A percentile compares a stretch with the other conserved stretches of the same genome.
These are phyloP conservation scores for Diarsia dahlii DNA, from an alignment of 2,888 invertebrate species.

Conservation along the genomic window DNA sequence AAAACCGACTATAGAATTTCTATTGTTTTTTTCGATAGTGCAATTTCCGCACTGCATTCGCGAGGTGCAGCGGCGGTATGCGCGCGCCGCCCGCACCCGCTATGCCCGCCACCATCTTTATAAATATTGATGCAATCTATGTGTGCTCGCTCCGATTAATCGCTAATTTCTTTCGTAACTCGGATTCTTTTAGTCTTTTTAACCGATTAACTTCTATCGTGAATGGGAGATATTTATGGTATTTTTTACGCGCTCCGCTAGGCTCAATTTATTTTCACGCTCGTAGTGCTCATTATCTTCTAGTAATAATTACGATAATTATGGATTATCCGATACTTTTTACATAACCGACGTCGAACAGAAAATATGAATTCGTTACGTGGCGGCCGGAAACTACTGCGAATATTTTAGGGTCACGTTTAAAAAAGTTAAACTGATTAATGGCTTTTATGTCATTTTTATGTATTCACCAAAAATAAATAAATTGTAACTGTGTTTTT, in stretches of 20 bases:
- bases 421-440: not conserved
- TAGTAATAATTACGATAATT: slow-evolving; percentile 46
- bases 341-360: slow-evolving; percentile 39
- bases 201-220: slow-evolving; percentile 64
- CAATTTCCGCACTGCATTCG: slow-evolving; percentile 82
- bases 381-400: slow-evolving; percentile 18
- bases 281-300: slow-evolving; percentile 35
- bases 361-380: slow-evolving; percentile 33
- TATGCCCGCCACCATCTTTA: slow-evolving; percentile 78
- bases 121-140: slow-evolving; percentile 89
- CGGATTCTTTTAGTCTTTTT: slow-evolving; percentile 72
- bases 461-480: not conserved
- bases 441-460: not conserved
- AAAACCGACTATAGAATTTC: slow-evolving; percentile 57
- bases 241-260: slow-evolving; percentile 33
- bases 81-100: slow-evolving; percentile 74
- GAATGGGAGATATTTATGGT: slow-evolving; percentile 56
- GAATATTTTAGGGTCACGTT: slow-evolving; percentile 19
- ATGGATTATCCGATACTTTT: slow-evolving; percentile 47
- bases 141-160: slow-evolving; percentile 86
- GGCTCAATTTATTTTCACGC: slow-evolving; percentile 47
- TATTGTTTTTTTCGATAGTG: slow-evolving; percentile 66
- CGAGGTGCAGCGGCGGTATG: slow-evolving; percentile 83
- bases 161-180: slow-evolving; percentile 81
- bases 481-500: not conserved